Evolutionary conservation across 2,888 invertebrate genomes (phyloP), one percentile per base, ranked within the genome.

Genomic region (Oscheius myriophilus): DNA sequence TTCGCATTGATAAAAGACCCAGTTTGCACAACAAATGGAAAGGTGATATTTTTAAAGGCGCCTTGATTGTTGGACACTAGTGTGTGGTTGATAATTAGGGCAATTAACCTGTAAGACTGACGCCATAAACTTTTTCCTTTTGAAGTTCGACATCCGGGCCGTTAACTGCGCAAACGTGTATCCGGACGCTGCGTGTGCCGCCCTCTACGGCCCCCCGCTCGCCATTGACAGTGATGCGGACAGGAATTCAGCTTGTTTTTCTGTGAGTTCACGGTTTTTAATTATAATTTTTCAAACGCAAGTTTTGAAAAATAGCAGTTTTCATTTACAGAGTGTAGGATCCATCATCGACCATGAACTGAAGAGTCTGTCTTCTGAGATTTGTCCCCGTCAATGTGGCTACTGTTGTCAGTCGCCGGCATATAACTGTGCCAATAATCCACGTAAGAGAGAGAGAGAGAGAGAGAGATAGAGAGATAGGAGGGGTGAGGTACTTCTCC

Each of bases 81-180:
- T 11, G 26, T 14, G 18, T 9, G 51, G 14, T 43, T 16, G 4
- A 6, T 6, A 43, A 42, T n/a, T 43, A 3, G n/a, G n/a, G n/a
- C n/a, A n/a, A n/a, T n/a, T n/a, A n/a, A n/a, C n/a, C n/a, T n/a
- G n/a, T n/a, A n/a, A n/a, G n/a, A n/a, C n/a, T n/a, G n/a, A n/a
- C n/a, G n/a, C n/a, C n/a, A n/a, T n/a, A n/a, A n/a, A n/a, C n/a
- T n/a, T n/a, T n/a, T n/a, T n/a, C n/a, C n/a, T n/a, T n/a, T n/a
- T n/a, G n/a, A 57, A 75, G 75, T 75, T 71, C 33, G 62, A 72
- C 39, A 61, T 61, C 16, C 66, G 72, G 23, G 72, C 75, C 9
- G 59, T 75, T 3, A 75, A 71, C 39, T 75, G 75, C 57, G 72
- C 72, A 1, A 75, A 75, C 52, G 57, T 71, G 12, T 75, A 75